Conservation (phyloP, 2,113 vertebrate genomes). For the Charadrius vociferus region DNA sequence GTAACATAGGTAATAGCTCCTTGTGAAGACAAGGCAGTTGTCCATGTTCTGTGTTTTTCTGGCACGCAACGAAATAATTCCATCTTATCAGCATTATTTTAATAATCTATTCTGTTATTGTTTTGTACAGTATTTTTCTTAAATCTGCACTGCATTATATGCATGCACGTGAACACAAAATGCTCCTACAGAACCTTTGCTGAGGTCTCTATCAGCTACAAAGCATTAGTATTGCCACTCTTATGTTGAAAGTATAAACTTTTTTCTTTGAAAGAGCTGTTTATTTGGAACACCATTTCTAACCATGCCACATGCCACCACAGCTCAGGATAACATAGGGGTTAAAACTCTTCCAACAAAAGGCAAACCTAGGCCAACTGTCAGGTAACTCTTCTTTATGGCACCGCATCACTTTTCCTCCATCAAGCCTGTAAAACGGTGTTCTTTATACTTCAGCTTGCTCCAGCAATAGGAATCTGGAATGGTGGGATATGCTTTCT, state of each 20-base stretch:
- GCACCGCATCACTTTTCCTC: not conserved
- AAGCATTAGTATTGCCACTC: not conserved
- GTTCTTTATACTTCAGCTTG: not conserved
- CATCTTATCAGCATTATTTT: not conserved
- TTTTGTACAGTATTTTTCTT: not conserved
- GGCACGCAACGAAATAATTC: not conserved
- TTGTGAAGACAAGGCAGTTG: not conserved
- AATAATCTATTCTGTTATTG: not conserved
- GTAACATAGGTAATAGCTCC: not conserved
- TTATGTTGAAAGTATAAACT: not conserved
- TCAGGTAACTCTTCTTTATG: not conserved
- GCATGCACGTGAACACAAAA: not conserved
- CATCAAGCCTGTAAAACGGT: not conserved
- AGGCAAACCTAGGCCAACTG: not conserved
- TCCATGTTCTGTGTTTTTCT: not conserved
- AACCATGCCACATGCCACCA: not conserved
- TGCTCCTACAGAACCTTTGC: not conserved
- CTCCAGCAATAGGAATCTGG: not conserved
- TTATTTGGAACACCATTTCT: not conserved
- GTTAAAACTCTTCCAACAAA: not conserved
- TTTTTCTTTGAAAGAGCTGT: not conserved
- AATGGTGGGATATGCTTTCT: not conserved
- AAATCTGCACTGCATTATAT: not conserved
- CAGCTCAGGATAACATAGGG: not conserved
- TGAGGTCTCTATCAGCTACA: not conserved